These are phyloP conservation scores for Itoplectis maculator DNA, from an alignment of 2,888 invertebrate genomes.

Conservation along the genomic window DNA sequence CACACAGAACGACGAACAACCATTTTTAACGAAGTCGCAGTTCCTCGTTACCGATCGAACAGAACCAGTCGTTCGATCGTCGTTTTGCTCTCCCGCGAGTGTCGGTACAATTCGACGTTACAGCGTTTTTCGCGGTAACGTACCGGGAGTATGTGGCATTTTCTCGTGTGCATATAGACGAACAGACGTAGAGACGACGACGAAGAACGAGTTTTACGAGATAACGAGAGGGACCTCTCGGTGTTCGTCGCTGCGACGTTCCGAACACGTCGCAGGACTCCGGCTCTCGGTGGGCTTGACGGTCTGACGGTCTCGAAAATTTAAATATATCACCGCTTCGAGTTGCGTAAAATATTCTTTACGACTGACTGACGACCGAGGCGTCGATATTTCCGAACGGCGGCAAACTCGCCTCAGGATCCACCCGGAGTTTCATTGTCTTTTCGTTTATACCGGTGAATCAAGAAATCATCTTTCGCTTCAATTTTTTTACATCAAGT, in stretches of 20 bases:
- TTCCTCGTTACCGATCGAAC: slow-evolving; percentile 36
- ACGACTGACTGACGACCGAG: slow-evolving; percentile 67
- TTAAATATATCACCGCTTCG: slow-evolving; percentile 74
- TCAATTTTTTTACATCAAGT: no score
- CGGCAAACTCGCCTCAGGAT: slow-evolving; percentile 43
- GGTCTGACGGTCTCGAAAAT: slow-evolving; percentile 69
- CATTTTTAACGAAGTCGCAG: slow-evolving; percentile 27
- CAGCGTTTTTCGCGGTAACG: slow-evolving; percentile 38
- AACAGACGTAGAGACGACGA: slow-evolving; percentile 20
- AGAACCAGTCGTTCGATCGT: slow-evolving; percentile 30
- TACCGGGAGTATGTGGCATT: slow-evolving; percentile 41
- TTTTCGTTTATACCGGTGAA: background rate
- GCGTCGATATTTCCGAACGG: slow-evolving; percentile 36
- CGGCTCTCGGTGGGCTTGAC: background rate
- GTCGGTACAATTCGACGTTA: slow-evolving; percentile 43
- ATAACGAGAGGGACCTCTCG: slow-evolving; percentile 57
- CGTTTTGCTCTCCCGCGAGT: slow-evolving; percentile 16
- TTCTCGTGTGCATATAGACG: background rate
- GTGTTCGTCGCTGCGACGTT: slow-evolving; percentile 43
- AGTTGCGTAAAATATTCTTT: slow-evolving; percentile 73
- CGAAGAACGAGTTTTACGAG: slow-evolving; percentile 56
- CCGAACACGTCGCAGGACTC: slow-evolving; percentile 13
- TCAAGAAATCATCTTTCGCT: no score
- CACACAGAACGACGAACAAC: background rate
- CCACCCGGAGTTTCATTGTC: slow-evolving; percentile 47